phyloP scores from a whole-genome alignment of 2,113 vertebrate species.

The Chloroceryle aenea region DNA sequence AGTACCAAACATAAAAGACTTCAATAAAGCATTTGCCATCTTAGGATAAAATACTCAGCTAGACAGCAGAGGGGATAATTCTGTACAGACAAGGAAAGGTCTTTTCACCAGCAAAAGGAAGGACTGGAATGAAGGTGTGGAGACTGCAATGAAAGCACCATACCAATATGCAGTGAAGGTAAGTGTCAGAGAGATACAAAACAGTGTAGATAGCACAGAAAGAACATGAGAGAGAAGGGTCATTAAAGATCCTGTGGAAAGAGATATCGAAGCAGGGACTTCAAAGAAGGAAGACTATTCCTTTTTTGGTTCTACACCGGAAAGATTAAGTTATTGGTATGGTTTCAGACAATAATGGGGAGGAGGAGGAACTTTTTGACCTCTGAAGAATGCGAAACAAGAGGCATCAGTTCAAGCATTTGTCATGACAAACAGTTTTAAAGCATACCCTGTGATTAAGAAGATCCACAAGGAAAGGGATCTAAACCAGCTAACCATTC shows the following conservation, averaged over 20 bases:
- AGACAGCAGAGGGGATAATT: slow-evolving; percentile 2
- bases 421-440: not conserved
- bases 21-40: not conserved
- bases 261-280: not conserved
- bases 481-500: not conserved
- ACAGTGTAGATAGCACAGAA: not conserved
- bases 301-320: not conserved
- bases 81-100: not conserved
- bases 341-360: not conserved
- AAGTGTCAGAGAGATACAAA: not conserved
- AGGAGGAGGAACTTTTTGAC: not conserved
- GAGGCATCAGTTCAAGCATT: not conserved
- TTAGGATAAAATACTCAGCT: not conserved
- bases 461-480: not conserved
- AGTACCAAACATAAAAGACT: not conserved
- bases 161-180: not conserved
- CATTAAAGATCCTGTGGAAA: not conserved
- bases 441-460: not conserved
- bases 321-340: not conserved
- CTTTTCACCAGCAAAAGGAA: not conserved
- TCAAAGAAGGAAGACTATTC: not conserved
- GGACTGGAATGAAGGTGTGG: not conserved
- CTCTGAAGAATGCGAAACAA: not conserved
- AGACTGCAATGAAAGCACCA: not conserved
- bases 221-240: not conserved